phyloP scores from a whole-genome alignment of 2,113 vertebrate species.

The Tapirus terrestris region DNA sequence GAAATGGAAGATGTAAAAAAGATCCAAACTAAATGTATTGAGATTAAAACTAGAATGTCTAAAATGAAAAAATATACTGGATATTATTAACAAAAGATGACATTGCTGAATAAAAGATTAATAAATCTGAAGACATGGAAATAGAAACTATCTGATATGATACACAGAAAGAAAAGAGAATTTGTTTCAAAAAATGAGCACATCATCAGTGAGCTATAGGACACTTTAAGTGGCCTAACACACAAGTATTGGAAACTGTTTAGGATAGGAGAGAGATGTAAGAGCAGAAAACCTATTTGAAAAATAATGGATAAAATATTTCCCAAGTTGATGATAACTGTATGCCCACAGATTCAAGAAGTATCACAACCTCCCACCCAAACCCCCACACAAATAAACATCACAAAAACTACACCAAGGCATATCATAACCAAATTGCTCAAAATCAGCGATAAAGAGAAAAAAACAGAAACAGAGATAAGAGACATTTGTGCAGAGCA shows the following conservation, averaged over 20 bases:
- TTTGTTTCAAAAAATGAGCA: neutral
- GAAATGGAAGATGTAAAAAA: neutral
- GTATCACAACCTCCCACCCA: neutral
- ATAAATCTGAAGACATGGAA: neutral
- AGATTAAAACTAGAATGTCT: neutral
- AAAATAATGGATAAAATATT: neutral
- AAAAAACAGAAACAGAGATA: neutral
- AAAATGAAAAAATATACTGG: neutral
- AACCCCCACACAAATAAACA: neutral
- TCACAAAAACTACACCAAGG: neutral
- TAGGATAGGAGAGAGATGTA: neutral
- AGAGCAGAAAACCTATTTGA: neutral
- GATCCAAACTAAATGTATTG: neutral
- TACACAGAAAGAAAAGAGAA: neutral
- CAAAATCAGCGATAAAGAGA: neutral
- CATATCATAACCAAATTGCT: neutral
- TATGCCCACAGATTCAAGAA: neutral
- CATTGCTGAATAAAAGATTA: neutral
- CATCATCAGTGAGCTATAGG: neutral
- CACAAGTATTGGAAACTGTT: neutral
- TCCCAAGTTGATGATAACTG: neutral
- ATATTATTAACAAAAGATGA: neutral
- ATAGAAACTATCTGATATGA: neutral
- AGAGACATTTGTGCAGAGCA: neutral
- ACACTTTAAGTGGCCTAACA: neutral